Percentiles rank a stretch among this genome's conserved stretches.
Conservation (phyloP, 2,113 vertebrate species). For the Sula dactylatra region DNA sequence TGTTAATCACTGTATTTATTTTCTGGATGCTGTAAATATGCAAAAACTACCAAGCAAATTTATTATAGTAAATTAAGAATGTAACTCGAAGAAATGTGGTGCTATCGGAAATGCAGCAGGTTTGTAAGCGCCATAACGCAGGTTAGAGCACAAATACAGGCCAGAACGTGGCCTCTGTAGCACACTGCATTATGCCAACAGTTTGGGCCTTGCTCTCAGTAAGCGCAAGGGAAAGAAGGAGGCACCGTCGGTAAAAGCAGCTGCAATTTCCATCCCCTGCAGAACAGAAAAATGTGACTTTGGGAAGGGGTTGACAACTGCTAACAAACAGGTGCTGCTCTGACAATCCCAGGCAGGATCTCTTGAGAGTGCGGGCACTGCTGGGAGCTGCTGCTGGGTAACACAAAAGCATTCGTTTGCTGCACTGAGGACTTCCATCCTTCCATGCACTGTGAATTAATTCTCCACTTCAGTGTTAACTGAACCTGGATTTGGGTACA, state of each 20-base stretch:
- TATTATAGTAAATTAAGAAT: background rate
- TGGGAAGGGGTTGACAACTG: background rate
- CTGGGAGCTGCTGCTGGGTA: background rate
- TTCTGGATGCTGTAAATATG: background rate
- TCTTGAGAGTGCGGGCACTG: background rate
- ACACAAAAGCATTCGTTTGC: background rate
- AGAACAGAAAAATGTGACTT: background rate
- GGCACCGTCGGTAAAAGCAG: background rate
- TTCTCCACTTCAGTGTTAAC: background rate
- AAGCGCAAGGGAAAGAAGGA: background rate
- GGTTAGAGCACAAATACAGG: background rate
- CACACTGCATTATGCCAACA: background rate
- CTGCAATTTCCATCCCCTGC: background rate
- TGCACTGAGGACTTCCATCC: background rate
- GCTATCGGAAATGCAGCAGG: too few relatives aligned
- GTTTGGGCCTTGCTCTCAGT: background rate
- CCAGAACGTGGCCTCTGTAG: background rate
- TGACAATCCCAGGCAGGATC: background rate
- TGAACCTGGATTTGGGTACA: background rate
- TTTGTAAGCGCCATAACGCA: too few relatives aligned
- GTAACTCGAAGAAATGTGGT: background rate
- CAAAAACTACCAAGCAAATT: background rate
- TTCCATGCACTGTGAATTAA: background rate
- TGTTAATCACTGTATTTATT: background rate
- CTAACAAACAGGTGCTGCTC: background rate